A percentile compares a stretch with the other conserved stretches of the same genome.
These are phyloP conservation scores for Brienomyrus longianalis DNA, from an alignment of 2,113 vertebrate genomes.

Conservation along the genomic window DNA sequence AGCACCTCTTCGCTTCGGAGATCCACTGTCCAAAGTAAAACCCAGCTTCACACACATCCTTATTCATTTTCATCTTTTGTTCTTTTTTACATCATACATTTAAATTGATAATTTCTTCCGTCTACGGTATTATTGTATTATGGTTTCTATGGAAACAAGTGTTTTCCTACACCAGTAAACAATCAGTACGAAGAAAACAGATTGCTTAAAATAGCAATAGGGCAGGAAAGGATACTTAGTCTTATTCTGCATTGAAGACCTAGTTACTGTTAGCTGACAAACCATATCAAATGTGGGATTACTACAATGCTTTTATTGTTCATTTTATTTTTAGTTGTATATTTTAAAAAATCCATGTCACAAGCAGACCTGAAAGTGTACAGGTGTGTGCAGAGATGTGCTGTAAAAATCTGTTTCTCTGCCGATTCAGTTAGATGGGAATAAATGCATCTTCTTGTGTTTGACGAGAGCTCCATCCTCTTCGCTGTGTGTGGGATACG, in stretches of 20 bases:
- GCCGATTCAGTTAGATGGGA: not conserved
- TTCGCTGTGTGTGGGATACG: not conserved
- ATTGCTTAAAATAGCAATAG: not conserved
- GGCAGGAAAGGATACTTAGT: not conserved
- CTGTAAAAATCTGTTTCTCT: not conserved
- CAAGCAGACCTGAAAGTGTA: not conserved
- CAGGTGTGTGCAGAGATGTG: not conserved
- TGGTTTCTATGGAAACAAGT: constrained; percentile 17
- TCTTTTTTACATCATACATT: not conserved
- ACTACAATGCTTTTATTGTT: not conserved
- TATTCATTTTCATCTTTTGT: not conserved
- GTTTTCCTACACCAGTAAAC: constrained; percentile 8
- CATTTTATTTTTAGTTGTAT: not conserved
- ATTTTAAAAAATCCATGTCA: not conserved
- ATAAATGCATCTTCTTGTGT: not conserved
- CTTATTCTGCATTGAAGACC: not conserved
- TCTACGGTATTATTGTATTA: not conserved
- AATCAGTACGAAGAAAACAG: not conserved
- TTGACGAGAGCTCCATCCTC: not conserved
- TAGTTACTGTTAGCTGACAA: not conserved
- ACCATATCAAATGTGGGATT: not conserved
- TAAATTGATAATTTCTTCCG: not conserved
- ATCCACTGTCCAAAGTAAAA: not conserved
- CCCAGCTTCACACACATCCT: not conserved
- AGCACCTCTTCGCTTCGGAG: not conserved